Evolutionary conservation across 1,140 invertebrate genomes (phyloP), one percentile per base, ranked within the genome.

Genomic region (Akabosia matsudoensis): DNA sequence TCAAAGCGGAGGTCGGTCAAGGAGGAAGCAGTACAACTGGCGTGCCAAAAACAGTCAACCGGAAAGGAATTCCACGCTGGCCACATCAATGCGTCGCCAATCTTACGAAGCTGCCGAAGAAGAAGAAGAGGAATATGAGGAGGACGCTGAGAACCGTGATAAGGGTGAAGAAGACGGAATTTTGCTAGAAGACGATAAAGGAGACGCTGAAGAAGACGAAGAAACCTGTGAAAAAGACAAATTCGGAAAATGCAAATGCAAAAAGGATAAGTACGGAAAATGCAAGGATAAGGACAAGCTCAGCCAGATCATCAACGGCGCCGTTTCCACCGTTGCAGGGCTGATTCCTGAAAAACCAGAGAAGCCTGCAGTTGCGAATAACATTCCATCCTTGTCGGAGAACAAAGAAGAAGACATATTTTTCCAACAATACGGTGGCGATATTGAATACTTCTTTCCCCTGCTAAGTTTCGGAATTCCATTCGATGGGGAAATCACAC

Each of bases 401-500:
- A 28, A 22, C 10, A 45, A 72, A 34, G 45, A 72, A 26, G 70
- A 72, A 24, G 75, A 80, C 33, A 75, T 34, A 14, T 81, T 79
- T 33, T 82, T 81, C 51, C 24, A 75, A 10, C n/a, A 70, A 37
- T 81, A 79, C n/a, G 81, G 81, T 67, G 79, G 79, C 22, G 81
- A 82, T 74, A 79, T 82, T 67, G 81, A 82, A 70, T 82, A 82
- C 70, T 82, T 82, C 67, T 80, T 79, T 70, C 81, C 81, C 10
- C 70, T 82, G 0, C 74, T 82, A 34, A 70, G 73, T 16, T 82
- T 80, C 45, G 79, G 79, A 26, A 80, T 82, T 70, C 81, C 81
- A 16, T 82, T 82, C 45, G 81, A 82, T 56, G 81, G 81, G 33
- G 81, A 82, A 78, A 82, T 82, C 52, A 79, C 79, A 30, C 72